Base-by-base conservation (phyloP, 2,113 vertebrate genomes). In the Noctilio leporinus region DNA sequence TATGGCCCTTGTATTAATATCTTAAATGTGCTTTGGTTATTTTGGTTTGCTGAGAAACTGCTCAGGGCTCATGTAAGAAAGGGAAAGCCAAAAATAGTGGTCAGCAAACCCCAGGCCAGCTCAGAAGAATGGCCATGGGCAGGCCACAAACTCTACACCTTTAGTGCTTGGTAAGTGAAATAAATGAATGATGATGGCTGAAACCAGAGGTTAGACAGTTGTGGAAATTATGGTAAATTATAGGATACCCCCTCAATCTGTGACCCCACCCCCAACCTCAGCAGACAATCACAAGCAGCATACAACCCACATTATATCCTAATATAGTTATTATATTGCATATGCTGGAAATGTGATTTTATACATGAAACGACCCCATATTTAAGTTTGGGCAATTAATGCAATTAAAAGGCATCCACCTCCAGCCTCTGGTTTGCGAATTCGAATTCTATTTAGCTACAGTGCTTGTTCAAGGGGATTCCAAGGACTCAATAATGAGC, bases 41-140 rank as follows among this genome's bases (percentile, higher is more conserved):
- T 94, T 91, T 28, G 40, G 24, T n/a, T 93, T 47, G 38, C 40
- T 62, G 30, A 76, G 30, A n/a, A 88, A 72, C 1, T 38, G 26
- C 26, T 65, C 24, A 10, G 45, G 64, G 14, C 28, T 65, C 43
- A 28, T 30, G 2, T 9, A 14, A 67, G 49, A 80, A 4, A 69
- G 24, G n/a, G 8, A 9, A 76, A 51, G 19, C 14, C 20, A 22
- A 45, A 35, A 6, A 87, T 2, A 33, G 11, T 1, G 4, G 9
- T 7, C 28, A 28, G n/a, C 20, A 57, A 77, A 20, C 15, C 11
- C 4, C 30, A 65, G 40, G 9, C n/a, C 14, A 15, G 12, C 28
- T 3, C 38, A 26, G 28, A 38, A 38, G 62, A 33, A 5, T 10
- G 26, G 1, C 1, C 0, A 2, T 14, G 49, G 2, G 22, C 3